Percentiles rank a stretch among this genome's conserved stretches.
Conservation (phyloP, 2,797 vertebrate species). For the Percopsis omiscomaycus region DNA sequence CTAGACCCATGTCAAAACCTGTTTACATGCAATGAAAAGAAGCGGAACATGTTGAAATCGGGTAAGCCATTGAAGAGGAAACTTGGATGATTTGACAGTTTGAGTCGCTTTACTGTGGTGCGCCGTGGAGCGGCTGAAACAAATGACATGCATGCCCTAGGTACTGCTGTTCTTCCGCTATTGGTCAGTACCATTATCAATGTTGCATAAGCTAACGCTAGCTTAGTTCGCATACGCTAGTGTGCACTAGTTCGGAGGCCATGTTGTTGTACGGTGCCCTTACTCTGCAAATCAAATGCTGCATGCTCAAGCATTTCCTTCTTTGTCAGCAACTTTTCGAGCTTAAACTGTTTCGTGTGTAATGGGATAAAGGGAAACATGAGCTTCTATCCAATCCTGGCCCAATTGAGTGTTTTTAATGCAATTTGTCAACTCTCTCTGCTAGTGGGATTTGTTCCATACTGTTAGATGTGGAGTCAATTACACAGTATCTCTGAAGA, state of each 20-base stretch:
- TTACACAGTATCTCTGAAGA: slow-evolving; percentile 83
- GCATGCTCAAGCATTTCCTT: slow-evolving; percentile 63
- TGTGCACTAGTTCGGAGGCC: slow-evolving; percentile 30
- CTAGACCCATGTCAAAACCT: slow-evolving; percentile 80
- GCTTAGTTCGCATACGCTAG: slow-evolving; percentile 24
- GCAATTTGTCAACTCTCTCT: slow-evolving; percentile 85
- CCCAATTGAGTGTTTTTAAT: slow-evolving; percentile 85
- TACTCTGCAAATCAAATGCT: slow-evolving; percentile 56
- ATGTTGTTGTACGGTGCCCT: slow-evolving; percentile 58
- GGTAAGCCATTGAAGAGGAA: slow-evolving; percentile 72
- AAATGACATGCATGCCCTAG: slow-evolving; percentile 45
- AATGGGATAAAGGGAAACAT: slow-evolving; percentile 85
- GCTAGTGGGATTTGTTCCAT: slow-evolving; percentile 87
- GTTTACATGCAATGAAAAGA: slow-evolving; percentile 84
- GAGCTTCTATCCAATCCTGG: slow-evolving; percentile 84
- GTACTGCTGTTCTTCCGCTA: slow-evolving; percentile 22
- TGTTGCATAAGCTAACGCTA: slow-evolving; percentile 53
- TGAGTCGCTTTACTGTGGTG: slow-evolving; percentile 62
- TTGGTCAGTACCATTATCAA: slow-evolving; percentile 54
- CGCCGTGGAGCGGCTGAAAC: slow-evolving; percentile 61
- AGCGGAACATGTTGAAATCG: slow-evolving; percentile 79
- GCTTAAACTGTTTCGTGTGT: slow-evolving; percentile 85
- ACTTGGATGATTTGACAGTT: slow-evolving; percentile 80
- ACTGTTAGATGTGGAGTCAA: slow-evolving; percentile 87
- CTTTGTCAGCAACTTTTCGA: slow-evolving; percentile 81